phyloP scores from a whole-genome alignment of 2,888 invertebrate species.

The Cantharis rustica region DNA sequence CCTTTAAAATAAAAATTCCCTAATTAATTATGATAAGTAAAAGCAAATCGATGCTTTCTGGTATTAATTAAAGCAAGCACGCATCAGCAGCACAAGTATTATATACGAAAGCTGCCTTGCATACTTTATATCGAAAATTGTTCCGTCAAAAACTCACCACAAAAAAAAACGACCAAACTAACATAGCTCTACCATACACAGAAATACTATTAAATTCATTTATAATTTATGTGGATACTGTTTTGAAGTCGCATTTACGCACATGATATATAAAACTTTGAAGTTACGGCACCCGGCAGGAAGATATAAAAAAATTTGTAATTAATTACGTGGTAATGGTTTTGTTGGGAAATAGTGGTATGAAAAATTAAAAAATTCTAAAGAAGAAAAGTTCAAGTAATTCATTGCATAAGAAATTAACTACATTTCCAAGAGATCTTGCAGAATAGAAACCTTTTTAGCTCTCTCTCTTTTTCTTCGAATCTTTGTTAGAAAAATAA shows the following conservation, averaged over 20 bases:
- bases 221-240: not conserved
- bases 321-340: too few relatives aligned
- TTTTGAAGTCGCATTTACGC: not conserved
- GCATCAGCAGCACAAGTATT: constrained; percentile 36
- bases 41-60: constrained; percentile 52
- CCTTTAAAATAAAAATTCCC: constrained; percentile 44
- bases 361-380: too few relatives aligned
- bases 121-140: constrained; percentile 50
- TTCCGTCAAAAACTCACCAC: constrained; percentile 41
- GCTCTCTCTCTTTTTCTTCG: too few relatives aligned
- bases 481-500: too few relatives aligned
- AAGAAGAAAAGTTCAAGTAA: too few relatives aligned
- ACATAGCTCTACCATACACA: constrained; percentile 11
- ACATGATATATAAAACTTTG: not conserved
- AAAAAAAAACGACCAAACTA: not conserved
- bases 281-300: too few relatives aligned
- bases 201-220: not conserved
- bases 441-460: too few relatives aligned
- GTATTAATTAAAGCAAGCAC: constrained; percentile 53
- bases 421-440: too few relatives aligned
- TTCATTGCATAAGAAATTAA: too few relatives aligned
- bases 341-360: too few relatives aligned
- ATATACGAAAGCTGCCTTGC: constrained; percentile 37
- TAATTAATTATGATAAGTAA: constrained; percentile 55
- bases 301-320: not conserved